phyloP scores from a whole-genome alignment of 2,888 invertebrate genomes.

The Selenia dentaria region DNA sequence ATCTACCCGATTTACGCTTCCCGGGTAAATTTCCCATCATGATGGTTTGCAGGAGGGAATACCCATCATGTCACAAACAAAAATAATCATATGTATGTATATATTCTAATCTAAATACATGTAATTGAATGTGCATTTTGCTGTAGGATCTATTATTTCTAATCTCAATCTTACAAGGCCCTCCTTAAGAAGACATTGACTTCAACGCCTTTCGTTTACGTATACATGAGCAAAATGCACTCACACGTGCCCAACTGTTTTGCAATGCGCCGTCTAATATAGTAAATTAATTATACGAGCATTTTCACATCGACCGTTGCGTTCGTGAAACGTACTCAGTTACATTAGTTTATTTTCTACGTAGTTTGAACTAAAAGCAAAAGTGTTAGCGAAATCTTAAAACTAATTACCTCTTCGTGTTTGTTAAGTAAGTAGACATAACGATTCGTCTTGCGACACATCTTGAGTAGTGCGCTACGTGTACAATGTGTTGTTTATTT shows the following conservation, averaged over 20 bases:
- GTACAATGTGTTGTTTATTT: conserved; percentile 50
- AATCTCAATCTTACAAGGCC: not conserved
- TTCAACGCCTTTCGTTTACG: conserved; percentile 15
- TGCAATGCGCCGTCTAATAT: conserved; percentile 41
- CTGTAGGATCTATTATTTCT: no score
- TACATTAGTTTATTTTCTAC: conserved; percentile 9
- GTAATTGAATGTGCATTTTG: no score
- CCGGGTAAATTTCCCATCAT: no score
- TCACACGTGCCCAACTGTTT: conserved; percentile 20
- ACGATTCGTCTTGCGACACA: conserved; percentile 51
- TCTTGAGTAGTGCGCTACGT: conserved; percentile 38
- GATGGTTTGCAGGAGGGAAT: no score
- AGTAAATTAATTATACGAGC: conserved; percentile 54
- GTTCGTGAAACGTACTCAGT: conserved; percentile 20
- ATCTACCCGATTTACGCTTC: no score
- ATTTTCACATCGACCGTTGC: conserved; percentile 65
- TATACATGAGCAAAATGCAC: conserved; percentile 1
- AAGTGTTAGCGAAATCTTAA: conserved; percentile 16
- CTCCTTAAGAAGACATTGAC: conserved; percentile 7
- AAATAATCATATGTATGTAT: no score
- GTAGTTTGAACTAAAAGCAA: conserved; percentile 20
- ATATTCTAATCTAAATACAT: no score
- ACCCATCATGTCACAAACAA: no score
- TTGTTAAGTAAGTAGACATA: conserved; percentile 20
- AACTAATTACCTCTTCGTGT: conserved; percentile 11